Evolutionary conservation across 2,888 invertebrate species (phyloP), one percentile per base, ranked within the genome.

Genomic region (Acleris emargana): DNA sequence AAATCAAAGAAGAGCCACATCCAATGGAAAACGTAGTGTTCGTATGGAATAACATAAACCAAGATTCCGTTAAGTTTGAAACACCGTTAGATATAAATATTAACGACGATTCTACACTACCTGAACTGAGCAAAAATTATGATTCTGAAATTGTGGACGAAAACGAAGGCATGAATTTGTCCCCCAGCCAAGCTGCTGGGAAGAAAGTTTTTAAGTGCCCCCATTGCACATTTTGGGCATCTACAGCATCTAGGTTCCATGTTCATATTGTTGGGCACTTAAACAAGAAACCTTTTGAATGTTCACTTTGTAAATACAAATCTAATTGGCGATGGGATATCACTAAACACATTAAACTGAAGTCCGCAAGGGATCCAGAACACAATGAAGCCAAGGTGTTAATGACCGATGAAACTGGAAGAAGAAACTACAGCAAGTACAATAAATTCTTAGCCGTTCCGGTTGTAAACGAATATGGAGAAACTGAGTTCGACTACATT

Each of bases 301-400:
- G 99, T 89, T 98, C 98, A 1, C 93, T 97, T 17, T 99, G 99
- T 89, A 96, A 97, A 61, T 97, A 98, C 82, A 95, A 97, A 75
- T 98, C 98, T 32, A 99, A 99, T 83, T 99, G 98, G 98, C 95
- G 98, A 71, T 98, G 98, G 97, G 99, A 99, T 89, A 97, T 99
- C 68, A 97, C 97, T 28, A 97, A 99, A 85, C 99, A 99, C 86
- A 98, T 99, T 71, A 96, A 97, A 78, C 93, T 98, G 76, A 98
- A 97, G 91, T 96, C 97, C 7, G 96, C 96, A 22, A 94, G 97
- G 70, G 97, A 97, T 89, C 95, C 96, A 58, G 95, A 95, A 57
- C 98, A 98, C 85, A 94, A 95, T 76, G 94, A 94, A 69, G 97
- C 96, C 58, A 95, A 96, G 86, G 97, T 98, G 52, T 92, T 98